phyloP scores from a whole-genome alignment of 2,888 invertebrate genomes.

The Ellobium chinense region DNA sequence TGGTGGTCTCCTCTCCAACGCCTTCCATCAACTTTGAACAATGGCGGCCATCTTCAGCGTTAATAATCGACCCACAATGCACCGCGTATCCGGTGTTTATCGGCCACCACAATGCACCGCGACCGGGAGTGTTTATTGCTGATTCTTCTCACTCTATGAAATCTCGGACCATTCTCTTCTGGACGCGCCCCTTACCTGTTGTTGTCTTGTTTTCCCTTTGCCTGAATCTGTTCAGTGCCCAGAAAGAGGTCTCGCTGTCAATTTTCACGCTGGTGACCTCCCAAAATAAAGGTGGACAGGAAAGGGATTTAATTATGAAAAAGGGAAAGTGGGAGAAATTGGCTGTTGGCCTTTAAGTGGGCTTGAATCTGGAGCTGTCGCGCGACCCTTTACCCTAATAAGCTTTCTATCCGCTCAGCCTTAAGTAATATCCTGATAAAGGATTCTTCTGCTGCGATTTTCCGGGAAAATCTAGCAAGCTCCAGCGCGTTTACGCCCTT shows the following conservation, averaged over 20 bases:
- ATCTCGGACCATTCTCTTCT: not conserved
- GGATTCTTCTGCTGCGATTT: too few relatives aligned
- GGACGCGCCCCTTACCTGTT: not conserved
- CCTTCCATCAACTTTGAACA: not conserved
- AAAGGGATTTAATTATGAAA: too few relatives aligned
- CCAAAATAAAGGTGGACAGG: not conserved
- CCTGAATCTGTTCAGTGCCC: not conserved
- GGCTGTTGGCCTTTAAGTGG: not conserved
- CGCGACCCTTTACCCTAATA: not conserved
- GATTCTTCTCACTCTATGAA: slow-evolving; percentile 8
- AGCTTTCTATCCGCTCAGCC: not conserved
- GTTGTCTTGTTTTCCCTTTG: not conserved
- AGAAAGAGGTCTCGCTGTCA: not conserved
- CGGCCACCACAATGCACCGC: not conserved
- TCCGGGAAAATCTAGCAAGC: too few relatives aligned
- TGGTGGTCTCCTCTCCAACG: not conserved
- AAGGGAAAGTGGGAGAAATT: not conserved
- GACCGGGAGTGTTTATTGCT: slow-evolving; percentile 11
- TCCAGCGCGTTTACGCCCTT: too few relatives aligned
- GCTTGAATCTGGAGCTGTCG: not conserved
- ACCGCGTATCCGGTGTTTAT: not conserved
- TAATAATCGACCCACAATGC: slow-evolving; percentile 2
- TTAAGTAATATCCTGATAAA: too few relatives aligned
- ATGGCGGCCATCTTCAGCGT: not conserved
- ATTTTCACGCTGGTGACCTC: not conserved